These are phyloP conservation scores for Enteromius afrohamiltoni DNA, from an alignment of 2,797 vertebrate genomes.

Conservation along the genomic window DNA sequence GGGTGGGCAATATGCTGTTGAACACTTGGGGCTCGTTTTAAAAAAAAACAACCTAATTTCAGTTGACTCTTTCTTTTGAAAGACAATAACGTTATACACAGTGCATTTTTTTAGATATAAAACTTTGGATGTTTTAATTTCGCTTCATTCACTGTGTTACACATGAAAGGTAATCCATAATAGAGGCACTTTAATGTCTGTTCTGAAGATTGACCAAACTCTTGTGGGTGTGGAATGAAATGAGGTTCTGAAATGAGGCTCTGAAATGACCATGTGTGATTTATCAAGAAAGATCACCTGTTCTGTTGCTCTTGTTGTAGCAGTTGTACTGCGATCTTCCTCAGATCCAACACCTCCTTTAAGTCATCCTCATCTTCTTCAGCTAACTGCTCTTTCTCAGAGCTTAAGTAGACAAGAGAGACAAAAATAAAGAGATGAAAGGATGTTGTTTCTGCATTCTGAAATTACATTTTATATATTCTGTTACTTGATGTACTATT, in stretches of 20 bases:
- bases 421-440: slow-evolving; percentile 13
- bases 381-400: slow-evolving; percentile 86
- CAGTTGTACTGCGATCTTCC: slow-evolving; percentile 94
- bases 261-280: not conserved
- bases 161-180: too few relatives aligned
- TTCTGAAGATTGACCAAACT: not conserved
- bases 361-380: slow-evolving; percentile 93
- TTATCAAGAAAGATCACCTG: slow-evolving; percentile 75
- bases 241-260: not conserved
- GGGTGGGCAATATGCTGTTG: too few relatives aligned
- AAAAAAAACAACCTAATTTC: too few relatives aligned
- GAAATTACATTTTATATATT: not conserved
- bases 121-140: too few relatives aligned
- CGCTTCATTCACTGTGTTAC: too few relatives aligned
- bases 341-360: slow-evolving; percentile 93
- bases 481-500: not conserved
- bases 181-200: too few relatives aligned
- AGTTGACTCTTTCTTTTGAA: too few relatives aligned
- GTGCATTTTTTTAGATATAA: too few relatives aligned
- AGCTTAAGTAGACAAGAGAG: slow-evolving; percentile 70
- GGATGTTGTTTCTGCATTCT: not conserved
- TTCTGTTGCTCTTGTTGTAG: slow-evolving; percentile 96
- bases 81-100: too few relatives aligned
- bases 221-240: not conserved
- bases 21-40: too few relatives aligned